Conservation (phyloP, 2,113 vertebrate species). For the Phyllostomus hastatus region DNA sequence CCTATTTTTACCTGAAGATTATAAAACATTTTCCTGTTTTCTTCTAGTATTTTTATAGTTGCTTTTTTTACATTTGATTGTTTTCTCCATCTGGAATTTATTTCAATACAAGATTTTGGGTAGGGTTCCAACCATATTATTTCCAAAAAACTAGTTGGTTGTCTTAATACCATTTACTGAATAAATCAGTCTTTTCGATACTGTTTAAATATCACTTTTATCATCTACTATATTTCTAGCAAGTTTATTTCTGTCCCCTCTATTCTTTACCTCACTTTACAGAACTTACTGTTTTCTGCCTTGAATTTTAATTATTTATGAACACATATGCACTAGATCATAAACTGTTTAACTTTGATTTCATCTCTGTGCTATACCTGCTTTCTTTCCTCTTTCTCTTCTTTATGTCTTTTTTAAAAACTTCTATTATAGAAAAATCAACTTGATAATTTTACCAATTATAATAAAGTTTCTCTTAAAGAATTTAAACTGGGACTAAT, state of each 20-base stretch:
- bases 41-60: conserved; percentile 15
- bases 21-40: conserved; percentile 9
- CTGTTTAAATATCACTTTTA: not conserved
- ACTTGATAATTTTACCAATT: not conserved
- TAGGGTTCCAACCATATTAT: not conserved
- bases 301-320: not conserved
- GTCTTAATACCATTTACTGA: not conserved
- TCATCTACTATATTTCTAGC: not conserved
- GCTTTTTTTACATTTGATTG: not conserved
- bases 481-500: conserved; percentile 20
- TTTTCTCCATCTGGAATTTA: conserved; percentile 19
- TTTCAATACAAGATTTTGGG: not conserved
- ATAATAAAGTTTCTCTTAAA: not conserved
- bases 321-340: not conserved
- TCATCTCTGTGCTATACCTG: not conserved
- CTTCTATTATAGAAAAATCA: not conserved
- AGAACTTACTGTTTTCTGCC: not conserved
- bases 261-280: not conserved
- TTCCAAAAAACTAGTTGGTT: not conserved
- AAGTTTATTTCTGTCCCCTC: not conserved
- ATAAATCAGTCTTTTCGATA: not conserved
- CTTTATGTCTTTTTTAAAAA: not conserved
- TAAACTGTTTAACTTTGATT: not conserved
- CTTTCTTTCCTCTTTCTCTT: not conserved
- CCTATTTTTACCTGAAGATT: not conserved